A percentile compares a stretch with the other conserved stretches of the same genome.
These are phyloP conservation scores for Phyllostomus hastatus DNA, from an alignment of 2,113 vertebrate genomes.

Conservation along the genomic window DNA sequence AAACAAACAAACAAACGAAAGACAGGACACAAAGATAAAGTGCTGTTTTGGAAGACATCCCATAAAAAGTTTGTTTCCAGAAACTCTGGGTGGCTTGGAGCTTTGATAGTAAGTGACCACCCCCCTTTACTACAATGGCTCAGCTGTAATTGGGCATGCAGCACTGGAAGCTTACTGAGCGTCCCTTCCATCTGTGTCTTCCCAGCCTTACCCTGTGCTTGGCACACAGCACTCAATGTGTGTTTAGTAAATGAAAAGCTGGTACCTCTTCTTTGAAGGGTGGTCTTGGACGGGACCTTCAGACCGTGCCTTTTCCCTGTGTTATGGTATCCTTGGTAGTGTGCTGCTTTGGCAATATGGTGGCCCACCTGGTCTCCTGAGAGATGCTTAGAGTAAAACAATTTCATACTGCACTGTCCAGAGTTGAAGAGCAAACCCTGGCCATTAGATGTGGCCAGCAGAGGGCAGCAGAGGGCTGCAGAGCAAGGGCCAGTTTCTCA, in stretches of 20 bases:
- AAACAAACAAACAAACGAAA: no score
- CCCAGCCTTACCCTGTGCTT: not conserved
- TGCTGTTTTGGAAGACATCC: not conserved
- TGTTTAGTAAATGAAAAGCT: not conserved
- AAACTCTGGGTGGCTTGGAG: not conserved
- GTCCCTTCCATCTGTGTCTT: not conserved
- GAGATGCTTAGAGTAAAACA: not conserved
- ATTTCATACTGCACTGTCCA: not conserved
- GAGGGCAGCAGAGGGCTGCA: constrained; percentile 58
- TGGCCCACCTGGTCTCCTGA: not conserved
- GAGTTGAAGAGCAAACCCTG: not conserved
- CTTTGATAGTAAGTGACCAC: not conserved
- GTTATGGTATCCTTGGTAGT: no score
- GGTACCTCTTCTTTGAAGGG: not conserved
- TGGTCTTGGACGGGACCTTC: not conserved
- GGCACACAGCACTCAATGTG: not conserved
- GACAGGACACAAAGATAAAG: not conserved
- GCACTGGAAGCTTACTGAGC: not conserved
- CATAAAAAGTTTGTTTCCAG: not conserved
- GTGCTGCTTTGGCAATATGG: not conserved
- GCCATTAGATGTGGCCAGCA: not conserved
- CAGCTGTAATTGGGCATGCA: not conserved
- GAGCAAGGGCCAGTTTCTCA: not conserved
- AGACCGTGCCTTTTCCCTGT: not conserved
- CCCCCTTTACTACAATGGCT: not conserved